These are phyloP conservation scores for Ochropleura plecta DNA, from an alignment of 2,888 invertebrate genomes.

Conservation along the genomic window DNA sequence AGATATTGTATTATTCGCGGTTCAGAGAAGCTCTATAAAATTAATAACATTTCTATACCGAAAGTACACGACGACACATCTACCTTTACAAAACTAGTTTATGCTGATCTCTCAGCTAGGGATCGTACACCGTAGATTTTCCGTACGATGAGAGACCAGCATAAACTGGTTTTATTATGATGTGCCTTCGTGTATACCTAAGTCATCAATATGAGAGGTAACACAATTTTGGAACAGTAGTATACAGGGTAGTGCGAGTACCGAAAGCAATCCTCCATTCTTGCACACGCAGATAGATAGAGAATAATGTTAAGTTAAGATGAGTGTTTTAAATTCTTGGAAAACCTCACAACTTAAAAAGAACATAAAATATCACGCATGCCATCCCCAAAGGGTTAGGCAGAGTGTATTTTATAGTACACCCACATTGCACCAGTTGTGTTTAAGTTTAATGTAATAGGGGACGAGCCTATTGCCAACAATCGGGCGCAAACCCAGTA, in stretches of 20 bases:
- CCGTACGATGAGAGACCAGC: too few species aligned
- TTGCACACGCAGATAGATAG: neutral
- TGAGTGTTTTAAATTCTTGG: neutral
- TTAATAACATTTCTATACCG: constrained; percentile 5
- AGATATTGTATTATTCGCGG: constrained; percentile 5
- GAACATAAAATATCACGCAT: too few species aligned
- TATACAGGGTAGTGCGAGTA: neutral
- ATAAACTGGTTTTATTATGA: too few species aligned
- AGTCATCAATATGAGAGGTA: neutral
- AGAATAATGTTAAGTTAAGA: neutral
- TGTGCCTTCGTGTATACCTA: neutral
- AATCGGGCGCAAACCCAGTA: too few species aligned
- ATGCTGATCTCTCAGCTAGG: too few species aligned
- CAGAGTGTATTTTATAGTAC: too few species aligned
- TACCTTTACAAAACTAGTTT: too few species aligned
- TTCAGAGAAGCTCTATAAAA: neutral
- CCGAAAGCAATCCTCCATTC: neutral
- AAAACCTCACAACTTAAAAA: neutral
- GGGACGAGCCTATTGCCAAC: too few species aligned
- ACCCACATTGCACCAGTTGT: too few species aligned
- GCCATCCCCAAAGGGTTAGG: too few species aligned
- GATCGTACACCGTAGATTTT: too few species aligned
- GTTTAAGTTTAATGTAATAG: too few species aligned
- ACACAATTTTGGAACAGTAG: neutral
- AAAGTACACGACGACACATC: neutral